Base-by-base conservation (phyloP, 2,797 vertebrate species). In the Neosalanx taihuensis region DNA sequence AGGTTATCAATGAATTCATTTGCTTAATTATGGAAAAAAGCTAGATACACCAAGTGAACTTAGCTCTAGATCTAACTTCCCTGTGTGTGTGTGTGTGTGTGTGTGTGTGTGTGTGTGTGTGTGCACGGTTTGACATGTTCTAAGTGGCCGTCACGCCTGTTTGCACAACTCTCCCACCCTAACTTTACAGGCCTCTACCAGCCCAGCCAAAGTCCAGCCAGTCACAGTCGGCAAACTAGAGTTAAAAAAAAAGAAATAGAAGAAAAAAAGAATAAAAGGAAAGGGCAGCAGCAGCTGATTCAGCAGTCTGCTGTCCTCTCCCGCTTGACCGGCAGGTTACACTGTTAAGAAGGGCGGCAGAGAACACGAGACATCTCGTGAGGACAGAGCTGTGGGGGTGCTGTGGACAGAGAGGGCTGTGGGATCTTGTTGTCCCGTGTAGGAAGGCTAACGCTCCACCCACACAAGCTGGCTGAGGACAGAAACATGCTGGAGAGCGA, bases 201-300 rank as follows among this genome's bases (percentile, higher is more conserved):
- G 53, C 62, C 59, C 9, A 78, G 71, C 77, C 79, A 82, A 86
- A 82, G 83, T 85, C 83, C 81, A 76, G 62, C 41, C 64, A 53
- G 59, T 76, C 65, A 66, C 29, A 67, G 76, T 72, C 68, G 46
- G 59, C 69, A 33, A 67, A 35, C 69, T 51, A 41, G 53, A 31
- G 77, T 83, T 79, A 59, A 72, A 65, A 33, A 51, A 51, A 41
- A 10, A 41, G 12, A 41, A 41, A 41, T 10, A 41, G 37, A 41
- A 41, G 12, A 41, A n/a, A n/a, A n/a, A n/a, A n/a, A n/a, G n/a
- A n/a, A n/a, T n/a, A n/a, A n/a, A n/a, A n/a, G n/a, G n/a, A n/a
- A n/a, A n/a, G n/a, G n/a, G n/a, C n/a, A 12, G 10, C 37, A 41
- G 37, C 10, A 41, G 9, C 35, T 37, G 37, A 41, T 41, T 41